Percentiles rank a stretch among this genome's conserved stretches.
Evolutionary conservation across 2,113 vertebrate genomes (phyloP).

Genomic region (Pipra filicauda): DNA sequence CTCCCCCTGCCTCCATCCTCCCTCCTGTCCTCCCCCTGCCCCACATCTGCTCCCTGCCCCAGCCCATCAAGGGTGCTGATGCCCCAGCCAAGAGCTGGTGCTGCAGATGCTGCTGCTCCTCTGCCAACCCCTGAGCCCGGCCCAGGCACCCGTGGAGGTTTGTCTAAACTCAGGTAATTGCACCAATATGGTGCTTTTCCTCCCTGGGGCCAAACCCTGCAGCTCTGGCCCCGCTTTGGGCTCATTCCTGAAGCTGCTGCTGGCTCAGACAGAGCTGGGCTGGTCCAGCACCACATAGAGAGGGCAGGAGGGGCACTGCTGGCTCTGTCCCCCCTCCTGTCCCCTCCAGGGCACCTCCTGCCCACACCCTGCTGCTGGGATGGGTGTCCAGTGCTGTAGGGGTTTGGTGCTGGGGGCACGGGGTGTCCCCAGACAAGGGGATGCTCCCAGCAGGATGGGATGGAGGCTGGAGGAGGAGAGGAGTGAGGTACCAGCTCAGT

Average conservation of each 20-base stretch:
- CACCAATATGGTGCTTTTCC: not conserved
- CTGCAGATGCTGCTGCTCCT: not conserved
- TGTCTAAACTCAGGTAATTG: not conserved
- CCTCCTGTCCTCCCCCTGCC: not conserved
- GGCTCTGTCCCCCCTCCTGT: not conserved
- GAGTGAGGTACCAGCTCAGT: accelerated
- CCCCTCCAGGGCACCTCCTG: not conserved
- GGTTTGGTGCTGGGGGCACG: not conserved
- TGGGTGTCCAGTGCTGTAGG: accelerated
- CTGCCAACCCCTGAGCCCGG: not conserved
- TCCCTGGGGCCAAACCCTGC: not conserved
- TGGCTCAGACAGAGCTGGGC: not conserved
- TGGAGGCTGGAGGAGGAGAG: not conserved
- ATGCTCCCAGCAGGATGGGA: not conserved
- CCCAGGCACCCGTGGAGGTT: not conserved
- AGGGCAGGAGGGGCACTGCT: not conserved
- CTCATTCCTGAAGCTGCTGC: not conserved
- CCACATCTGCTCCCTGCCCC: not conserved
- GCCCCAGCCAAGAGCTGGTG: not conserved
- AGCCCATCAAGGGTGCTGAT: accelerated
- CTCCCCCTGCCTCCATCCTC: not conserved
- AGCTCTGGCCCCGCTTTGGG: accelerated
- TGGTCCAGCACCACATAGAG: accelerated
- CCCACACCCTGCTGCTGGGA: accelerated
- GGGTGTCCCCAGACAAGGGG: not conserved